Evolutionary conservation across 2,888 invertebrate genomes (phyloP).

Genomic region (Scrobipalpa costella): DNA sequence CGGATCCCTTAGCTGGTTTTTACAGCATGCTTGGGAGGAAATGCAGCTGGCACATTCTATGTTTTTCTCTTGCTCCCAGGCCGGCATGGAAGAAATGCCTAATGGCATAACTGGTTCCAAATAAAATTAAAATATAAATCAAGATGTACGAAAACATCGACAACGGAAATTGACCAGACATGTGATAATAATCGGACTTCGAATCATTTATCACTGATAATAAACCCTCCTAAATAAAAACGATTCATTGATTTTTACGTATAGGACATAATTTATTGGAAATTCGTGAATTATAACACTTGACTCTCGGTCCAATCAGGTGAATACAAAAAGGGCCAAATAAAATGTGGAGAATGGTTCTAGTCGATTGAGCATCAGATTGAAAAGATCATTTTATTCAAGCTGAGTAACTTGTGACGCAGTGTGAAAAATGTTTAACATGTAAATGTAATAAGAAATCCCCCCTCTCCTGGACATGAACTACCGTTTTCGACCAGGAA

Average conservation of each 20-base stretch:
- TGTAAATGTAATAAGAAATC: no score
- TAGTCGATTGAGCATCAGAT: neutral
- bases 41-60: no score
- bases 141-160: neutral
- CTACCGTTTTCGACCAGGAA: no score
- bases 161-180: neutral
- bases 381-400: neutral
- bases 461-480: no score
- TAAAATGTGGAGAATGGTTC: neutral
- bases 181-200: neutral
- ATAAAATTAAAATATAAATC: no score
- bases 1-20: no score
- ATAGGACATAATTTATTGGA: neutral
- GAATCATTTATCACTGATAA: neutral
- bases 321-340: neutral
- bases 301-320: neutral
- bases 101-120: no score
- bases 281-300: neutral
- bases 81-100: no score
- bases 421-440: neutral
- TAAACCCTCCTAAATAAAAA: neutral
- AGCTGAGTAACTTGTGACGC: neutral
- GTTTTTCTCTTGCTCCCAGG: no score
- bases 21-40: no score
- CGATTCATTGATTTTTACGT: neutral